A percentile compares a stretch with the other conserved stretches of the same genome.
phyloP scores from a whole-genome alignment of 2,888 invertebrate genomes.

The Machimus atricapillus region DNA sequence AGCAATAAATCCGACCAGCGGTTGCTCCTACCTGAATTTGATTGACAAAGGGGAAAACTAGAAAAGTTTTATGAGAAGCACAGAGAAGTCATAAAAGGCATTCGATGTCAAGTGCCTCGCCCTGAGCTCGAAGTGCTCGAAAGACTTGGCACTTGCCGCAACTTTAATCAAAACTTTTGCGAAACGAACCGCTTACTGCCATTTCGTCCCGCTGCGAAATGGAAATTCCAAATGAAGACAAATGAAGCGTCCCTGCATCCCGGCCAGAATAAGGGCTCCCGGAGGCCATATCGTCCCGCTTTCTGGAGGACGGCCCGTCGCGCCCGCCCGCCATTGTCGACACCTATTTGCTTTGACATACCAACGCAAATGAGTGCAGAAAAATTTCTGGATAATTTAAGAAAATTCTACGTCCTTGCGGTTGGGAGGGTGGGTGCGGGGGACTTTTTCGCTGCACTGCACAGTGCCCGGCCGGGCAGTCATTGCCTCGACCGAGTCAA shows the following conservation, averaged over 20 bases:
- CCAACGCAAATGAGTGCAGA: neutral
- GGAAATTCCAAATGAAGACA: slow-evolving; percentile 15
- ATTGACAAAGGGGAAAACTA: neutral
- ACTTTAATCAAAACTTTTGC: neutral
- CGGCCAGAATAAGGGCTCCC: slow-evolving; percentile 16
- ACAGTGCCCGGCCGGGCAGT: neutral
- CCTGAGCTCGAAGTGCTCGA: neutral
- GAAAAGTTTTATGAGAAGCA: neutral
- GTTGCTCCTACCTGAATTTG: neutral
- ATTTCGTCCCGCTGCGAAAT: neutral
- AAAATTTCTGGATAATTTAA: slow-evolving; percentile 22
- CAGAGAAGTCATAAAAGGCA: neutral
- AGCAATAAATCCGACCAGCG: neutral
- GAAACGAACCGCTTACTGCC: neutral
- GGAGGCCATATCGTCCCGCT: neutral
- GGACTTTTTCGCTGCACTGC: neutral
- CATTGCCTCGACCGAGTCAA: slow-evolving; percentile 20
- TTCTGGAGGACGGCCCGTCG: neutral
- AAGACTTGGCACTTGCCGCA: neutral
- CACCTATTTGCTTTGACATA: neutral
- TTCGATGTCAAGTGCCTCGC: neutral
- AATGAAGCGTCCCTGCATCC: slow-evolving; percentile 1
- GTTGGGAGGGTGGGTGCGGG: neutral
- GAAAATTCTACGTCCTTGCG: neutral
- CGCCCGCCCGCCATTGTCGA: neutral